Evolutionary conservation across 2,888 invertebrate species (phyloP), one percentile per base, ranked within the genome.

Genomic region (Marasmarcha lunaedactyla): DNA sequence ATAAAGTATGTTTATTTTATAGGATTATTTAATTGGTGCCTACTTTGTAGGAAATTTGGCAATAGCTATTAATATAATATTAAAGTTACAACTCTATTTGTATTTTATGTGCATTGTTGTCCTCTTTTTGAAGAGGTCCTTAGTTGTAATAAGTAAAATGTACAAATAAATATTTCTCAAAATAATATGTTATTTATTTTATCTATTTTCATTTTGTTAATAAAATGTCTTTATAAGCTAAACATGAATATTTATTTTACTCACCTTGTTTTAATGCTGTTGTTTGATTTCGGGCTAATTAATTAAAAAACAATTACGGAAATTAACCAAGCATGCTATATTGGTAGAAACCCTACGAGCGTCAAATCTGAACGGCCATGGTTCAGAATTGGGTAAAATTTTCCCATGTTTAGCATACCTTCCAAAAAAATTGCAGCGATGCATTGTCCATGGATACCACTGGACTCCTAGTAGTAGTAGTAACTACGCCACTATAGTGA

Each of bases 111-210:
- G 67, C 63, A 66, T 73, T 73, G 70, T 74, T 71, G 69, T 67
- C 61, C 67, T 69, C 62, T 71, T 41, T 48, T 50, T 64, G 59
- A 62, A 63, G 66, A 55, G 54, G 61, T 56, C 67, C 63, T 55
- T 62, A 54, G 57, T 64, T 69, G 51, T 50, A 66, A 62, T 66
- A 65, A 70, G 67, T 14, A 59, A 69, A 76, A 73, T 83, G 81
- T 83, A 83, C 81, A 83, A 81, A 79, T 74, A 71, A 77, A 76
- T 78, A 72, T 65, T 71, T 77, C 70, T 62, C 72, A 68, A 68
- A 73, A 73, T n/a, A n/a, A n/a, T 71, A 74, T 73, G 77, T 81
- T 81, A 81, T 81, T 79, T 81, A 79, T 81, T 81, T 71, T 70
- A 71, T 59, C 60, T 71, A 76, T 72, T 71, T 71, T 71, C 65